Evolutionary conservation across 2,888 invertebrate genomes (phyloP).

Genomic region (Melanchra persicariae): DNA sequence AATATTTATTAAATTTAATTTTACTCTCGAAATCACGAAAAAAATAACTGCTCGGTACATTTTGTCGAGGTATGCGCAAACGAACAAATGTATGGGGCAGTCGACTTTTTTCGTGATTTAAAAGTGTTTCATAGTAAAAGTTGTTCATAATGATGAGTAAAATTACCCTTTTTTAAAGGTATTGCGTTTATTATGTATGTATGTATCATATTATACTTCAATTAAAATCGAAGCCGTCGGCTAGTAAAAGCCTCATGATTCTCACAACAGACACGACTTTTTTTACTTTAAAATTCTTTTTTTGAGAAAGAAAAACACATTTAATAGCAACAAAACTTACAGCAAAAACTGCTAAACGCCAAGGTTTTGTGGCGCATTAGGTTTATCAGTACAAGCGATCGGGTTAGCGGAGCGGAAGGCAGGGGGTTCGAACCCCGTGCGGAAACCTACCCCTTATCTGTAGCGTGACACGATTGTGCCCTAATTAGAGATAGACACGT

Average conservation of each 20-base stretch:
- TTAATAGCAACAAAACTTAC: slow-evolving; percentile 48
- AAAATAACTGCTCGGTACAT: no score
- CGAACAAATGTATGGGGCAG: no score
- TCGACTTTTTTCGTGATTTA: no score
- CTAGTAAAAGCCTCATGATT: neutral
- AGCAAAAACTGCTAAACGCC: slow-evolving; percentile 69
- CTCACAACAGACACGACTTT: neutral
- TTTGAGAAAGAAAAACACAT: slow-evolving; percentile 19
- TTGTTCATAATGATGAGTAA: no score
- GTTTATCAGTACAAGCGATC: slow-evolving; percentile 74
- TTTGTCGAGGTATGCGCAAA: no score
- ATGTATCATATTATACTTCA: no score
- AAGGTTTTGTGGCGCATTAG: slow-evolving; percentile 76
- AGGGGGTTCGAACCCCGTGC: slow-evolving; percentile 48
- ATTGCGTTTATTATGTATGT: no score
- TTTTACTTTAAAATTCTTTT: no score
- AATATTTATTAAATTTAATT: no score
- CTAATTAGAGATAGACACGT: slow-evolving; percentile 66
- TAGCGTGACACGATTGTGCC: slow-evolving; percentile 70
- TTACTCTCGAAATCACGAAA: no score
- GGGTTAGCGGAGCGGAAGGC: slow-evolving; percentile 64
- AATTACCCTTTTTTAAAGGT: no score
- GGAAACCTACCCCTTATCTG: slow-evolving; percentile 70
- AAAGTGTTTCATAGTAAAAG: no score
- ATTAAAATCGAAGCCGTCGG: neutral